phyloP scores from a whole-genome alignment of 2,113 vertebrate genomes.

The Coracopsis vasa region DNA sequence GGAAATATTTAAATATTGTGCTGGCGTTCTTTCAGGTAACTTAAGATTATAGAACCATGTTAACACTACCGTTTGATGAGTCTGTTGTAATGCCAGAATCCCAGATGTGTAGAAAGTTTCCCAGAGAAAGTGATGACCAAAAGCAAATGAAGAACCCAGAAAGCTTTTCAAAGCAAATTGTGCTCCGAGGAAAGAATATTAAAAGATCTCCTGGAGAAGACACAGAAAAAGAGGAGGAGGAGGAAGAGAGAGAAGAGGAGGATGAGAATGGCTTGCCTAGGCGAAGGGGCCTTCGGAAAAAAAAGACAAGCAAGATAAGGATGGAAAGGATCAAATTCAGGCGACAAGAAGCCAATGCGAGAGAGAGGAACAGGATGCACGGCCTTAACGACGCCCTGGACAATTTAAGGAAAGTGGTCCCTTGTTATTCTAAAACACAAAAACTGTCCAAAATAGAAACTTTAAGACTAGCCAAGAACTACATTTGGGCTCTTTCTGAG shows the following conservation, averaged over 20 bases:
- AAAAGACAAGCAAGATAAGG: slow-evolving; percentile 86
- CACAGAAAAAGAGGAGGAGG: slow-evolving; percentile 88
- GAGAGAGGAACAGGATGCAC: slow-evolving; percentile 96
- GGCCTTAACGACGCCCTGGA: slow-evolving; percentile 95
- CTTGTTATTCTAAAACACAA: slow-evolving; percentile 98
- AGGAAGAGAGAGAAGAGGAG: slow-evolving; percentile 87
- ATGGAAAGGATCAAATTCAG: slow-evolving; percentile 89
- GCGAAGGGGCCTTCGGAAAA: slow-evolving; percentile 91
- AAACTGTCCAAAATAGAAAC: slow-evolving; percentile 99
- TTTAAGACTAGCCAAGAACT: slow-evolving; percentile 96
- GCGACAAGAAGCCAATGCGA: slow-evolving; percentile 92
- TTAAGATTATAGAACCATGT: slow-evolving; percentile 87
- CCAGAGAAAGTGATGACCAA: slow-evolving; percentile 86
- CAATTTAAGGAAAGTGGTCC: slow-evolving; percentile 97
- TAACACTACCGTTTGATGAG: slow-evolving; percentile 98
- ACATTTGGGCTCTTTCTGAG: slow-evolving; percentile 99
- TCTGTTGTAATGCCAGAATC: slow-evolving; percentile 91
- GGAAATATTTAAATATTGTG: slow-evolving; percentile 74
- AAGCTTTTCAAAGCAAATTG: slow-evolving; percentile 77
- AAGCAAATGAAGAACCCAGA: slow-evolving; percentile 85
- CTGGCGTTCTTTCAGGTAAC: slow-evolving; percentile 82
- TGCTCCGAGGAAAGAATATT: slow-evolving; percentile 80
- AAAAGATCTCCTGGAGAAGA: slow-evolving; percentile 84
- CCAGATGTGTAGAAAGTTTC: slow-evolving; percentile 91
- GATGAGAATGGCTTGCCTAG: slow-evolving; percentile 87